Base-by-base conservation (phyloP, 2,113 vertebrate species). In the Sakesphorus luctuosus region DNA sequence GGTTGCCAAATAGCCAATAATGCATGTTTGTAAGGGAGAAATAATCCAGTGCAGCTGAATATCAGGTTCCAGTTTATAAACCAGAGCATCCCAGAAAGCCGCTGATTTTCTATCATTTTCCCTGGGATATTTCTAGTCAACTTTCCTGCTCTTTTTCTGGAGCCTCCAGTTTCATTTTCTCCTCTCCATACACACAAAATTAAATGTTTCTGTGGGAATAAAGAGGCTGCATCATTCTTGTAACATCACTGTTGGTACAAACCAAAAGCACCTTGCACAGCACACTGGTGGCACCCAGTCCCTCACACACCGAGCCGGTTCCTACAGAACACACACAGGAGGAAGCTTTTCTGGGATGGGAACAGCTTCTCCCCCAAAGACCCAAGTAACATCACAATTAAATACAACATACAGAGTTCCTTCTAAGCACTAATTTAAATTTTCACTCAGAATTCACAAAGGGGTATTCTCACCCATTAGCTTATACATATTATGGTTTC, bases 161-260 rank as follows among this genome's bases (percentile, higher is more conserved):
- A 88, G 31, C 40, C 67, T 21, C 46, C 38, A 36, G 24, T 66
- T 91, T 73, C 31, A n/a, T 71, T 71, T 88, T 84, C 63, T 87
- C 53, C 58, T 77, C 74, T 77, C 52, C 33, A 53, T 18, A 56
- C 23, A 40, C 35, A 53, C 9, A 40, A 44, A 67, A 53, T 24
- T 28, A 15, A 56, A 43, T 12, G 21, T 25, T 53, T 90, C 31
- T 72, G 63, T 79, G 56, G 24, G 67, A 92, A 69, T 62, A 66
- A 77, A 92, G 83, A 92, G 73, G 61, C 46, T 0, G 0, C 49
- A 82, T 49, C 56, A 24, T 53, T 83, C 63, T 38, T 49, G 28
- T 10, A 91, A 25, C 44, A 82, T 94, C 94, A 74, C 94, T 93
- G 95, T 95, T 95, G 92, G 95, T 92, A 96, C 59, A 66, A 87